phyloP scores from a whole-genome alignment of 1,140 invertebrate species.

The Bombus waltoni region DNA sequence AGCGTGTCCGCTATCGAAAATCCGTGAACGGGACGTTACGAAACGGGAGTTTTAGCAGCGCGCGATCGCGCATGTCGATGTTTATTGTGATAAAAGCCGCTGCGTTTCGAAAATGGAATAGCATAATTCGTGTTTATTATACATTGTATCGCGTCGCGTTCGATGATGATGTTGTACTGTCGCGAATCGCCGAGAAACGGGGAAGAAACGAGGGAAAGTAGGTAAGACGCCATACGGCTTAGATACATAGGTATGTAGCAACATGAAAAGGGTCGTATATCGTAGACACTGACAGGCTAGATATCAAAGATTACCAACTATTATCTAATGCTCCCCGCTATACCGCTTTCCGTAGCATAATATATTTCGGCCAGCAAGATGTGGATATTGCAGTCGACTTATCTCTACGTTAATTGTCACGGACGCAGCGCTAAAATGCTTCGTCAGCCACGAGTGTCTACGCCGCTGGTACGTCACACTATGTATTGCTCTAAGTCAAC shows the following conservation, averaged over 20 bases:
- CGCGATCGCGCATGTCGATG: too few species aligned
- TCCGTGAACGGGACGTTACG: not conserved
- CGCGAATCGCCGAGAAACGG: not conserved
- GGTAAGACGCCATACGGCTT: slow-evolving; percentile 19
- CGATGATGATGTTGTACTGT: not conserved
- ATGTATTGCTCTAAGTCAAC: slow-evolving; percentile 53
- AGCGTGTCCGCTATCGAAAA: not conserved
- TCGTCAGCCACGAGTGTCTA: slow-evolving; percentile 55
- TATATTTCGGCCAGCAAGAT: slow-evolving; percentile 62
- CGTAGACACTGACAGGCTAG: slow-evolving; percentile 35
- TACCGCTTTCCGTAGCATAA: slow-evolving; percentile 46
- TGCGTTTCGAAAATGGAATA: not conserved
- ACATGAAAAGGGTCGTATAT: slow-evolving; percentile 35
- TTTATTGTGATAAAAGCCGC: not conserved
- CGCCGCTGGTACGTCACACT: slow-evolving; percentile 64
- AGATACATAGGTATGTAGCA: slow-evolving; percentile 22
- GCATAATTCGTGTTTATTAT: not conserved
- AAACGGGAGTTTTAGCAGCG: not conserved
- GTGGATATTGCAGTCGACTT: slow-evolving; percentile 63
- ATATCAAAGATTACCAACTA: slow-evolving; percentile 46
- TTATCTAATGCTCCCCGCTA: slow-evolving; percentile 27
- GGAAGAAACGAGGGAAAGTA: slow-evolving; percentile 13
- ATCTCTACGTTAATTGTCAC: slow-evolving; percentile 67
- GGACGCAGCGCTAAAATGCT: slow-evolving; percentile 71
- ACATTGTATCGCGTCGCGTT: not conserved